These are phyloP conservation scores for Labroides dimidiatus DNA, from an alignment of 2,797 vertebrate species.

Conservation along the genomic window DNA sequence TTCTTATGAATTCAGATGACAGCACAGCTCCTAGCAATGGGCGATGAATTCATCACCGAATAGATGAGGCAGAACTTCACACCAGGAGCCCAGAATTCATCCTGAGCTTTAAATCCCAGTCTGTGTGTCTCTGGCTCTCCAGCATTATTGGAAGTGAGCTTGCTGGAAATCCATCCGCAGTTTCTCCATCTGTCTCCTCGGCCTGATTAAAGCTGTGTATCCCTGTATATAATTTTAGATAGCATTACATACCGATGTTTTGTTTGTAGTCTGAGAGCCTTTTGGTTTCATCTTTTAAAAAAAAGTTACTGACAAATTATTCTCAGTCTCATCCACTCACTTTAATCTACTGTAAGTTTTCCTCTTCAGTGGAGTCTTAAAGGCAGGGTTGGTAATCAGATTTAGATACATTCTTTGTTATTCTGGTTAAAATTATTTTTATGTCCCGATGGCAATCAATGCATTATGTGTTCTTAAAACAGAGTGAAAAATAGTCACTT, in stretches of 20 bases:
- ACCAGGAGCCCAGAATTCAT: constrained; percentile 66
- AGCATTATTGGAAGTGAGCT: constrained; percentile 41
- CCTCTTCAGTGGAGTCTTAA: no score
- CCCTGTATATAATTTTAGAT: background rate
- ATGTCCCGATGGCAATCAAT: no score
- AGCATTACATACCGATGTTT: background rate
- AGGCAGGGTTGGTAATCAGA: no score
- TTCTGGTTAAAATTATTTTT: no score
- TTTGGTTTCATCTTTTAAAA: no score
- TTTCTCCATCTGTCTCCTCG: constrained; percentile 48
- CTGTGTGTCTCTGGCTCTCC: constrained; percentile 47
- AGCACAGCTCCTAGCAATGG: constrained; percentile 45
- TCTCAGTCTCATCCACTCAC: no score
- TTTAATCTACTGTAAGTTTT: background rate
- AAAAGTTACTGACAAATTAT: no score
- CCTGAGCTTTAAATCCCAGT: constrained; percentile 61
- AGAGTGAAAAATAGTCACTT: no score
- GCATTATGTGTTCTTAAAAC: no score
- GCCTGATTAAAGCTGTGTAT: constrained; percentile 19
- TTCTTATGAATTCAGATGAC: constrained; percentile 63
- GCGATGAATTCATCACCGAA: constrained; percentile 73
- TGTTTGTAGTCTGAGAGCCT: no score
- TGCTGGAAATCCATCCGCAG: constrained; percentile 38
- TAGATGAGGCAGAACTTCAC: constrained; percentile 72
- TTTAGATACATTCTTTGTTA: no score